These are phyloP conservation scores for Mylabris sibirica DNA, from an alignment of 2,888 invertebrate genomes.

Conservation along the genomic window DNA sequence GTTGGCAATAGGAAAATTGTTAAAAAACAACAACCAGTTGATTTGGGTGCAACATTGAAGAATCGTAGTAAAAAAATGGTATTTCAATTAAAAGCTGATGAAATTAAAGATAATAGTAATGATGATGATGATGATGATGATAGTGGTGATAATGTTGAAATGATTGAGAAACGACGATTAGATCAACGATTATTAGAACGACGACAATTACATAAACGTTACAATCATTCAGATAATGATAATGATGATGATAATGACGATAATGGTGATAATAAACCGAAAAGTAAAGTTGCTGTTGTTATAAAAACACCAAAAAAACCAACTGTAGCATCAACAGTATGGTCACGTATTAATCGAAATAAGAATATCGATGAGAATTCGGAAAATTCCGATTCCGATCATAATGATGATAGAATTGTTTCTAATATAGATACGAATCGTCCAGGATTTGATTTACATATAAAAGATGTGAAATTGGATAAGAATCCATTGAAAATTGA, in stretches of 20 bases:
- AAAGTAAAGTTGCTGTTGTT: constrained; percentile 59
- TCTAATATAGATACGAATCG: constrained; percentile 32
- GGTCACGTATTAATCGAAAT: constrained; percentile 49
- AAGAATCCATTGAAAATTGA: constrained; percentile 56
- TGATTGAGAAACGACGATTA: constrained; percentile 33
- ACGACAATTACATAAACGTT: neutral
- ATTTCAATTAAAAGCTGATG: constrained; percentile 46
- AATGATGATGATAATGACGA: constrained; percentile 30
- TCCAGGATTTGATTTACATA: constrained; percentile 48
- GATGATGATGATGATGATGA: constrained; percentile 6
- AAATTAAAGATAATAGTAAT: constrained; percentile 20
- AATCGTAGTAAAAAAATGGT: constrained; percentile 51
- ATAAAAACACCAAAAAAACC: constrained; percentile 57
- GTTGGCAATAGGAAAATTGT: constrained; percentile 25
- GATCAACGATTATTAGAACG: constrained; percentile 17
- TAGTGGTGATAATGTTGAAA: constrained; percentile 13
- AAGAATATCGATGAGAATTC: constrained; percentile 34
- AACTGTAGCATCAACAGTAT: constrained; percentile 53
- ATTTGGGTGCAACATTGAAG: constrained; percentile 50
- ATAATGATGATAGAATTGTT: constrained; percentile 27
- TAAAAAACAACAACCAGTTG: constrained; percentile 38
- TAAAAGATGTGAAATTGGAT: constrained; percentile 37
- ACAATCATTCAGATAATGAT: constrained; percentile 36
- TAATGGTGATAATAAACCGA: constrained; percentile 47
- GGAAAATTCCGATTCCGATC: constrained; percentile 26